phyloP scores from a whole-genome alignment of 1,140 invertebrate genomes.

The Dreissena polymorpha region DNA sequence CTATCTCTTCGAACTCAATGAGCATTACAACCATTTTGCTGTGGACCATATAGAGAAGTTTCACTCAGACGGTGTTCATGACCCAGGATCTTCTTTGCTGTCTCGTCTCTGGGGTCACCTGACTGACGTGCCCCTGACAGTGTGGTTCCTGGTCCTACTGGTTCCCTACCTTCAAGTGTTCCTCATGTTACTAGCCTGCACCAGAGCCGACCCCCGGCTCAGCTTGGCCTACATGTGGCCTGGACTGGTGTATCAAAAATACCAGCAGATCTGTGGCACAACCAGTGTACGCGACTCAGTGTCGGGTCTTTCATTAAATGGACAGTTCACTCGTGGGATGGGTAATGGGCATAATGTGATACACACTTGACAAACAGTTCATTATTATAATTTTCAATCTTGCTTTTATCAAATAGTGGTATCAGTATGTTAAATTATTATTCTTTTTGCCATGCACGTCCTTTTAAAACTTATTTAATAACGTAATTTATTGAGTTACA shows the following conservation, averaged over 20 bases:
- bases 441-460: no score
- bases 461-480: no score
- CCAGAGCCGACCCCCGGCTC: constrained; percentile 68
- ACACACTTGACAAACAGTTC: constrained; percentile 56
- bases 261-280: constrained; percentile 55
- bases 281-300: not conserved
- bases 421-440: no score
- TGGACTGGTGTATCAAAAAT: constrained; percentile 65
- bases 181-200: constrained; percentile 73
- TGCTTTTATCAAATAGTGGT: no score
- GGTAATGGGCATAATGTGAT: constrained; percentile 66
- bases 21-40: constrained; percentile 72
- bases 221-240: constrained; percentile 74
- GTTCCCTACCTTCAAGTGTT: constrained; percentile 75
- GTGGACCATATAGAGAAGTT: constrained; percentile 69
- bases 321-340: constrained; percentile 44
- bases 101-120: constrained; percentile 63
- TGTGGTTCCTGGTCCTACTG: constrained; percentile 69
- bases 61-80: constrained; percentile 50
- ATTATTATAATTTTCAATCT: no score
- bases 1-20: constrained; percentile 76
- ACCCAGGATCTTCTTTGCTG: constrained; percentile 34
- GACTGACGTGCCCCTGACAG: constrained; percentile 68
- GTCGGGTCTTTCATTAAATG: not conserved
- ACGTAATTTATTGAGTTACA: no score